Evolutionary conservation across 2,113 vertebrate genomes (phyloP).

Genomic region (Pampusana beccarii): DNA sequence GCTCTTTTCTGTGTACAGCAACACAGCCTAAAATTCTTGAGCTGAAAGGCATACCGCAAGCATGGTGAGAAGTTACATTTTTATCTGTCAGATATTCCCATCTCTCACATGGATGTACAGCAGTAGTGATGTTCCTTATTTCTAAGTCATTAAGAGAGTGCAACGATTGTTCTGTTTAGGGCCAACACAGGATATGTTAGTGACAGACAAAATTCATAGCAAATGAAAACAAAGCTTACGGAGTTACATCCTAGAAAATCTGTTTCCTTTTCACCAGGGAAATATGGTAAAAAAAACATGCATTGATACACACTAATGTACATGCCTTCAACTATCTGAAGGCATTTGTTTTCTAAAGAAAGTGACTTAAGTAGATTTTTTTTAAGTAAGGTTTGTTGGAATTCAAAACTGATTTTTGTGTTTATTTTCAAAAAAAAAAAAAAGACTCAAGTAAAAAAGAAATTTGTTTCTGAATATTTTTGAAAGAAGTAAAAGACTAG

Average conservation of each 20-base stretch:
- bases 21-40: not conserved
- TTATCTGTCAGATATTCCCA: not conserved
- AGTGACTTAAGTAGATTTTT: not conserved
- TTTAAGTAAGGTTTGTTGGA: not conserved
- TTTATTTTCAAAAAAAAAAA: not conserved
- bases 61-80: not conserved
- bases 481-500: not conserved
- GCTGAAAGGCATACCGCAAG: not conserved
- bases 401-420: not conserved
- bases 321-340: not conserved
- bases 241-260: not conserved
- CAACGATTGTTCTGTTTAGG: not conserved
- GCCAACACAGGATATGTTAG: not conserved
- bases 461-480: not conserved
- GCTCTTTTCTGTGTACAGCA: not conserved
- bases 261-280: not conserved
- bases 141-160: not conserved
- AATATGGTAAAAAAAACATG: not conserved
- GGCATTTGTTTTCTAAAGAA: not conserved
- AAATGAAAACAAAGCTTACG: not conserved
- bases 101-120: not conserved
- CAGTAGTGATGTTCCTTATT: not conserved
- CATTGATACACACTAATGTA: not conserved
- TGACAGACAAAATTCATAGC: not conserved
- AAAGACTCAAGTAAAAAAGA: rapidly evolving